phyloP scores from a whole-genome alignment of 2,113 vertebrate genomes.

The Buteo buteo region DNA sequence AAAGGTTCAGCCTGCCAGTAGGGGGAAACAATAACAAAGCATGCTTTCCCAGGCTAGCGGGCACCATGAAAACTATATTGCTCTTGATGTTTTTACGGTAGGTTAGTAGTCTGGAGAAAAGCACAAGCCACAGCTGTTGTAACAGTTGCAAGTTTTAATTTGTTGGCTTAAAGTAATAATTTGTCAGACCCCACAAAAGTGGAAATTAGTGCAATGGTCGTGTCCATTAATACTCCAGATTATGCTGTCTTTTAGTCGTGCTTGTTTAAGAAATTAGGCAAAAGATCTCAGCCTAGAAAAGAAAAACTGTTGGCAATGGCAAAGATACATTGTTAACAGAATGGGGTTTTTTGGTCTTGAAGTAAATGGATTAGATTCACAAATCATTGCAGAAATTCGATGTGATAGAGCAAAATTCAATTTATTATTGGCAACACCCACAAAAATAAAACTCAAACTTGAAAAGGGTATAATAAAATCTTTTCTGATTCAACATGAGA shows the following conservation, averaged over 20 bases:
- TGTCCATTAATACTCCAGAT: neutral
- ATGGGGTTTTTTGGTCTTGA: neutral
- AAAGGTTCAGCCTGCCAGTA: neutral
- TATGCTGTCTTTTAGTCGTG: neutral
- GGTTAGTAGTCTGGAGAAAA: neutral
- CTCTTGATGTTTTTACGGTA: neutral
- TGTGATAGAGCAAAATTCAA: neutral
- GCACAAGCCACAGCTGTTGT: neutral
- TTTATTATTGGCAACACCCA: neutral
- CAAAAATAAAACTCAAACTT: neutral
- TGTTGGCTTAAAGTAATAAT: neutral
- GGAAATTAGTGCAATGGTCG: neutral
- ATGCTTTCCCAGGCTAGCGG: neutral
- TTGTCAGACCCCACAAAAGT: neutral
- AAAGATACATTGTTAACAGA: neutral
- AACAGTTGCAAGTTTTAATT: neutral
- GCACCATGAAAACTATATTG: neutral
- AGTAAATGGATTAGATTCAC: neutral
- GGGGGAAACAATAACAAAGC: neutral
- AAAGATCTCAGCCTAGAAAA: neutral
- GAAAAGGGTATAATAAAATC: neutral
- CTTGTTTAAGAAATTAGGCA: neutral
- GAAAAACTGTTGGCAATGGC: neutral
- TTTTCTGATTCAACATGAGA: neutral
- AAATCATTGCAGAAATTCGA: neutral